phyloP scores from a whole-genome alignment of 2,888 invertebrate species.

The Rhamphomyia laevipes region DNA sequence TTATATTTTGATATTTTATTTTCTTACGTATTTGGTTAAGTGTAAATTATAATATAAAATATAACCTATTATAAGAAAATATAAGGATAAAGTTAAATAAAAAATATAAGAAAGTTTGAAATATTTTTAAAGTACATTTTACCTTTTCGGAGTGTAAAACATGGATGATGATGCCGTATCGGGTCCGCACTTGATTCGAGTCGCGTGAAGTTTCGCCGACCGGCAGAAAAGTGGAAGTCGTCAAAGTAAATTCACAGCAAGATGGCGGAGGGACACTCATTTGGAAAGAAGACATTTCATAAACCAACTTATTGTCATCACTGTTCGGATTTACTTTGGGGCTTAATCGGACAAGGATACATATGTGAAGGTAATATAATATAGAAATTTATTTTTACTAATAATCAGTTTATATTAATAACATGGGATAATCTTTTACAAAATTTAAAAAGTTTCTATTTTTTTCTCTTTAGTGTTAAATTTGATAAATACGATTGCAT shows the following conservation, averaged over 20 bases:
- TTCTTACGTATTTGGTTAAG: not conserved
- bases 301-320: conserved; percentile 99
- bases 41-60: not conserved
- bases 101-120: conserved; percentile 1
- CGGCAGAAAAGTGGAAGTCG: too few relatives aligned
- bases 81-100: conserved; percentile 3
- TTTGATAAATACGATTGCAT: too few relatives aligned
- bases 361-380: conserved; percentile 93
- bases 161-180: conserved; percentile 23
- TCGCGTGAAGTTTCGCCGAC: conserved; percentile 9
- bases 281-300: conserved; percentile 99
- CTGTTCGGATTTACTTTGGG: conserved; percentile 99
- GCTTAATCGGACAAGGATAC: conserved; percentile 98
- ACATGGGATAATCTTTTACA: too few relatives aligned
- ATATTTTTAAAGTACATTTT: conserved; percentile 2
- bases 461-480: too few relatives aligned
- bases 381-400: too few relatives aligned
- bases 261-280: conserved; percentile 76
- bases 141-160: conserved; percentile 14
- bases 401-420: too few relatives aligned
- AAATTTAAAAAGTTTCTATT: too few relatives aligned
- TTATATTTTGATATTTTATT: not conserved
- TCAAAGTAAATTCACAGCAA: conserved; percentile 19
- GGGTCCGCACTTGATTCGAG: conserved; percentile 26
- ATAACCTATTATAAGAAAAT: not conserved